Conservation (phyloP, 2,113 vertebrate genomes). For the Hypocryptadius cinnamomeus region DNA sequence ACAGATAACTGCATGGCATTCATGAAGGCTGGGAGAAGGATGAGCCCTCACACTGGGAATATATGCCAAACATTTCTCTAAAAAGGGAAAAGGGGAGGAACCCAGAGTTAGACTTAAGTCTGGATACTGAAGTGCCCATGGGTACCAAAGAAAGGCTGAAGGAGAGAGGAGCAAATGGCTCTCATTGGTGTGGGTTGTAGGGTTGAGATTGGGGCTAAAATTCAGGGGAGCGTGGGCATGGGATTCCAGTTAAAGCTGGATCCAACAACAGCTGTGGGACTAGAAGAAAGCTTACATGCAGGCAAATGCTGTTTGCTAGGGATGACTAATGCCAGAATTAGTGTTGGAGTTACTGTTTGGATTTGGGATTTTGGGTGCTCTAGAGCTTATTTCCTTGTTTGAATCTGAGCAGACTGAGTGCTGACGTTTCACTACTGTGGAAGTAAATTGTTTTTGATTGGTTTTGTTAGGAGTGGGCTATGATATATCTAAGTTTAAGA, state of each 20-base stretch:
- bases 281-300: not conserved
- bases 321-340: not conserved
- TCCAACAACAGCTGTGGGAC: not conserved
- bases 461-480: not conserved
- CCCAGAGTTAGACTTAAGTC: not conserved
- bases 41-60: not conserved
- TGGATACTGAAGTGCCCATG: not conserved
- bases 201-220: not conserved
- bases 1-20: not conserved
- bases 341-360: not conserved
- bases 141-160: not conserved
- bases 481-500: not conserved
- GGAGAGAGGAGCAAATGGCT: not conserved
- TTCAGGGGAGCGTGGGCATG: accelerated
- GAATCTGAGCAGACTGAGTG: not conserved
- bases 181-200: not conserved
- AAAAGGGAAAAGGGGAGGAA: not conserved
- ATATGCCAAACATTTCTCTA: not conserved
- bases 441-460: not conserved
- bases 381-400: not conserved
- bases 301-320: not conserved
- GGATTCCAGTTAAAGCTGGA: not conserved
- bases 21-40: not conserved
- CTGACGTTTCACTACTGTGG: not conserved
- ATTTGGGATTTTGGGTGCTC: not conserved